phyloP scores from a whole-genome alignment of 1,140 invertebrate genomes.

The Bemisia tabaci region DNA sequence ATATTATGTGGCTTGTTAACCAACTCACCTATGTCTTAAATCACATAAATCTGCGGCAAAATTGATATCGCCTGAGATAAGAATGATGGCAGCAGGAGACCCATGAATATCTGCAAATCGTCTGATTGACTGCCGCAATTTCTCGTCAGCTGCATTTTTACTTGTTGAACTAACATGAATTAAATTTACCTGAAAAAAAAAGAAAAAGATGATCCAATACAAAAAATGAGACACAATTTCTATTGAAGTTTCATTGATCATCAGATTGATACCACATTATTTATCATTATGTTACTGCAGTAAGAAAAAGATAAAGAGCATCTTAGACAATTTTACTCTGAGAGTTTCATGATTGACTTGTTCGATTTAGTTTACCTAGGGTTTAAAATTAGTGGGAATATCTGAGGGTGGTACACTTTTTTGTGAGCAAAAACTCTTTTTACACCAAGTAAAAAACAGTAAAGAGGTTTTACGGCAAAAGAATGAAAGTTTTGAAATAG shows the following conservation, averaged over 20 bases:
- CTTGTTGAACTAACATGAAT: slow-evolving; percentile 71
- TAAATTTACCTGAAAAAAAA: slow-evolving; percentile 61
- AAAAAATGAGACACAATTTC: background rate
- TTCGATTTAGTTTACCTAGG: no score
- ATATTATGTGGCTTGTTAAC: background rate
- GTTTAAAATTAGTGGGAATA: no score
- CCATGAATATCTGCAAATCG: slow-evolving; percentile 69
- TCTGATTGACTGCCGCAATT: slow-evolving; percentile 68
- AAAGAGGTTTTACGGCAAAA: no score
- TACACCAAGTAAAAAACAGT: no score
- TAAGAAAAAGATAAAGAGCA: no score
- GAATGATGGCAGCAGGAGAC: slow-evolving; percentile 55
- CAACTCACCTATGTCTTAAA: slow-evolving; percentile 49
- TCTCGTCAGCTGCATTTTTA: slow-evolving; percentile 86
- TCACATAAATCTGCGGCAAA: slow-evolving; percentile 76
- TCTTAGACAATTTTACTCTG: no score
- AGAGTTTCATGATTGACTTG: no score
- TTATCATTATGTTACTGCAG: no score
- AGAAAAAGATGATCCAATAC: slow-evolving; percentile 5
- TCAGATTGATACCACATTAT: no score
- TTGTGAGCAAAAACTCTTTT: no score
- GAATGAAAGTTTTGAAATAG: no score
- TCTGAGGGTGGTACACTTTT: no score
- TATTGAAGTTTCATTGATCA: background rate
- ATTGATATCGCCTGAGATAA: slow-evolving; percentile 80